Base-by-base conservation (phyloP, 2,888 invertebrate genomes). In the Beris chalybata region DNA sequence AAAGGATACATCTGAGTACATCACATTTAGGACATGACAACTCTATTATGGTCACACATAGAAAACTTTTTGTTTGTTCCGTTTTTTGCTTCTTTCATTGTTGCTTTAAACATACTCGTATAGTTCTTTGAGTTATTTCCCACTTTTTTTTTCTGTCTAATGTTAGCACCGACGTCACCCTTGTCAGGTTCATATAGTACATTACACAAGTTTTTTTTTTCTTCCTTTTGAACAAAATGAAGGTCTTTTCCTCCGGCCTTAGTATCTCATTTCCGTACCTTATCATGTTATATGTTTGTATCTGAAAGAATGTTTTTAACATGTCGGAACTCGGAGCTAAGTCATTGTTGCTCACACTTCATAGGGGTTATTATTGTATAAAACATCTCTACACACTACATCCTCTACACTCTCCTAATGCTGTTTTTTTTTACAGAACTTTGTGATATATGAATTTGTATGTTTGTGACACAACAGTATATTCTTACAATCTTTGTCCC, bases 191-290 rank as follows among this genome's bases (percentile, higher is more conserved):
- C 38, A 38, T 22, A 22, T 9, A 38, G 38, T 38, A 38, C 38
- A 38, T 38, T 38, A 38, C 38, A 38, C 38, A 38, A 38, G 38
- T 38, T 38, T 38, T 38, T 32, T 32, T 38, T 38, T 38, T 38
- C 7, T 4, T 5, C 38, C 38, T 38, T 38, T 38, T 38, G 38
- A 38, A 3, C 38, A 38, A 38, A 38, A 48, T 43, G 61, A 31
- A 32, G 47, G 32, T 38, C 38, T 32, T 61, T 61, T 61, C 3
- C 61, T 61, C 38, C 38, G 52, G 50, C 61, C 50, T 12, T 6
- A 61, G 61, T 38, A 61, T 61, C 61, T 61, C 50, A 61, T 61
- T 61, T 61, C 61, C 61, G 61, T 38, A 61, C 50, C 61, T 52
- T 61, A 50, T 50, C n/a, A 11, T 15, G 22, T 13, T 32, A 45